Base-by-base conservation (phyloP, 2,113 vertebrate species). In the Sardina pilchardus region DNA sequence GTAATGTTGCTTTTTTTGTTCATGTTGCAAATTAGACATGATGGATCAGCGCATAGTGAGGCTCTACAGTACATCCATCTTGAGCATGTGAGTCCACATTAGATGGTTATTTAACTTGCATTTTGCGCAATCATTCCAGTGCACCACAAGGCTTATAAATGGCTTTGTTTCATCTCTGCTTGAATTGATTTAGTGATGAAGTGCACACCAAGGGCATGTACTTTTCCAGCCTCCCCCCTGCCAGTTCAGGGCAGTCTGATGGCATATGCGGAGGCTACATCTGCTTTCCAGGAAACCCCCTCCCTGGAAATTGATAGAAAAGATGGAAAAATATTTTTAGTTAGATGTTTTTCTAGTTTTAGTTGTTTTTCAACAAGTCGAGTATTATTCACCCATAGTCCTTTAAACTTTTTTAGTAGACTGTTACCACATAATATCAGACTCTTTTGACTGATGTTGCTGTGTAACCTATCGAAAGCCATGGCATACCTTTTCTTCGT, bases 261-360 rank as follows among this genome's bases (percentile, higher is more conserved):
- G 81, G 59, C 83, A 84, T 78, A 83, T 82, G 81, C 81, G 90
- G 81, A 88, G 39, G 84, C 89, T 44, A 91, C 63, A 87, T 91
- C 87, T 89, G 83, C 90, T 92, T 86, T 92, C 89, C 90, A 93
- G 91, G 90, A 93, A 93, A 91, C 81, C 63, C 84, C 83, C 91
- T 87, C 30, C 26, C 36, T 36, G 71, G 14, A 1, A 34, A 78
- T 78, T 4, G 17, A 36, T 36, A 4, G 16, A 78, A 78, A 36
- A 36, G 5, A 1, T 4, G 71, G 34, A 16, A 36, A 34, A 78
- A 16, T 36, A 78, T 39, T 39, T 39, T 36, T 39, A 17, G 71
- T 75, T 30, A 16, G 26, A 2, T 36, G n/a, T n/a, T n/a, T n/a
- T n/a, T n/a, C n/a, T n/a, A n/a, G n/a, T n/a, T n/a, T n/a, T n/a